phyloP scores from a whole-genome alignment of 64 coral and sea anemone species.

The Trachythela sp. region DNA sequence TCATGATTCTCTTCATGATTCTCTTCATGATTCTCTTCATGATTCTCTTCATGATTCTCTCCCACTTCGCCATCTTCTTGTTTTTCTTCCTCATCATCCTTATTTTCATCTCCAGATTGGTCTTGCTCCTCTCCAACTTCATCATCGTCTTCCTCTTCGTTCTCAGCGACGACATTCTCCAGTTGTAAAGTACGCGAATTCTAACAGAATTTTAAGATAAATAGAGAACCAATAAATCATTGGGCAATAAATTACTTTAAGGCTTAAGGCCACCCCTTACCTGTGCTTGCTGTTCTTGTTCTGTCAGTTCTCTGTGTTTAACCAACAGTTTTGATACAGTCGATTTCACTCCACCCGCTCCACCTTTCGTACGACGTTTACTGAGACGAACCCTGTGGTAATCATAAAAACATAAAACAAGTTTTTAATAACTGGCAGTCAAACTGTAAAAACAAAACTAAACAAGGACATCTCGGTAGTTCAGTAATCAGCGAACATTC shows the following conservation, averaged over 20 bases:
- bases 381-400: conserved; percentile 76
- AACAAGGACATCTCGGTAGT: not conserved
- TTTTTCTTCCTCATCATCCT: conserved; percentile 47
- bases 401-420: not conserved
- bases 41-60: not conserved
- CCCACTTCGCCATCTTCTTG: conserved; percentile 25
- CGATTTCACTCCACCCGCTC: conserved; percentile 85
- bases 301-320: conserved; percentile 81
- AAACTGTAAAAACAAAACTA: not conserved
- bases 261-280: conserved; percentile 4
- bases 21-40: no score
- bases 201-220: not conserved
- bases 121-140: conserved; percentile 8
- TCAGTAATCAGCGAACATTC: not conserved
- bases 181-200: conserved; percentile 51
- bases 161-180: conserved; percentile 45
- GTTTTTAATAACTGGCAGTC: not conserved
- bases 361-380: conserved; percentile 81
- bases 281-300: conserved; percentile 76
- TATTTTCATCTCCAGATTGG: conserved; percentile 1
- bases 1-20: conserved; percentile 29
- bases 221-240: not conserved
- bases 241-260: no score
- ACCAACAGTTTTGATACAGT: conserved; percentile 91
- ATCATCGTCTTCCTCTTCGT: conserved; percentile 64